Conservation (phyloP, 2,888 invertebrate species). For the Diplazon laetatorius region DNA sequence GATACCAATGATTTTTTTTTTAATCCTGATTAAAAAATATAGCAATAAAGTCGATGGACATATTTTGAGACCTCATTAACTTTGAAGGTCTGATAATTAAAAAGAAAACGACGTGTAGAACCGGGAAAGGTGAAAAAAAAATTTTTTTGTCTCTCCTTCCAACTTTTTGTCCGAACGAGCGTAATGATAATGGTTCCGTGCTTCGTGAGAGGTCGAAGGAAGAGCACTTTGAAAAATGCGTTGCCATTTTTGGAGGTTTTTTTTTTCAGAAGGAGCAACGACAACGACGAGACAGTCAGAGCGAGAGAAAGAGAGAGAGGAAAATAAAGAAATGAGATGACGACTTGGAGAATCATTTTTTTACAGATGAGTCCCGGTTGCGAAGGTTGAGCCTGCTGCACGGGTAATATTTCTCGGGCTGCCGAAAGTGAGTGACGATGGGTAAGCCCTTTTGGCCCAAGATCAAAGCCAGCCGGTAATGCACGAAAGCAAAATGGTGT, state of each 20-base stretch:
- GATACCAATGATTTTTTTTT: too few relatives aligned
- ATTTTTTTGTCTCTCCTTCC: too few relatives aligned
- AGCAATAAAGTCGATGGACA: too few relatives aligned
- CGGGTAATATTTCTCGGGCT: conserved; percentile 63
- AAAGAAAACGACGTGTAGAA: background rate
- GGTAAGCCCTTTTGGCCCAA: conserved; percentile 66
- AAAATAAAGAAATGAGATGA: conserved; percentile 8
- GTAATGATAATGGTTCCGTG: conserved; percentile 2
- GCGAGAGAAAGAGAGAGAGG: background rate
- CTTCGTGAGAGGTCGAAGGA: background rate
- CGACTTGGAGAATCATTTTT: conserved; percentile 40
- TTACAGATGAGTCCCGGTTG: conserved; percentile 27
- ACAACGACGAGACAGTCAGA: conserved; percentile 10
- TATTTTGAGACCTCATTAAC: background rate
- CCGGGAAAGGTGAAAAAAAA: background rate
- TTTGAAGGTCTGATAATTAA: background rate
- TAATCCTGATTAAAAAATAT: too few relatives aligned
- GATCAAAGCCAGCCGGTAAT: conserved; percentile 69
- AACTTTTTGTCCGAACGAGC: background rate
- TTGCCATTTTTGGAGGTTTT: conserved; percentile 14
- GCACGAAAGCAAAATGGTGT: conserved; percentile 66
- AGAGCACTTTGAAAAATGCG: conserved; percentile 20
- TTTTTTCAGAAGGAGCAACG: conserved; percentile 13
- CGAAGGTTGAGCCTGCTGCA: conserved; percentile 25
- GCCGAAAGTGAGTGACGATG: conserved; percentile 67